A percentile compares a stretch with the other conserved stretches of the same genome.
These are phyloP conservation scores for Agrochola lychnidis DNA, from an alignment of 2,888 invertebrate species.

Conservation along the genomic window DNA sequence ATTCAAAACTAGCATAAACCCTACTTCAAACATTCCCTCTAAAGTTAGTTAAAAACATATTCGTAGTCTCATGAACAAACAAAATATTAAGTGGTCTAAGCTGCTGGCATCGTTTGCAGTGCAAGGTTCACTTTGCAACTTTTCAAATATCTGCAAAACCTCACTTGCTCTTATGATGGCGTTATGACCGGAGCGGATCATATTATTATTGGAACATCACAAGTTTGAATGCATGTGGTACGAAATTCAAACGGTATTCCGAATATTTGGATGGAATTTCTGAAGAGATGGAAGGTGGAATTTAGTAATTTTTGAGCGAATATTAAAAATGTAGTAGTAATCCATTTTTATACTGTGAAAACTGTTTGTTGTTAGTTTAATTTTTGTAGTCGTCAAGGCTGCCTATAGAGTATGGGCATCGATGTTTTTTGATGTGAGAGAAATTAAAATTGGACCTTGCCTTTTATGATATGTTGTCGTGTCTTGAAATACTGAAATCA, in stretches of 20 bases:
- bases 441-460: background rate
- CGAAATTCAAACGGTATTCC: conserved; percentile 21
- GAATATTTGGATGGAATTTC: conserved; percentile 10
- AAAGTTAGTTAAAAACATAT: conserved; percentile 59
- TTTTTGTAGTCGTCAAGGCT: background rate
- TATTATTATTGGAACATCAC: conserved; percentile 81
- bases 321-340: background rate
- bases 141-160: conserved; percentile 83
- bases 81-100: conserved; percentile 61
- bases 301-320: background rate
- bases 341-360: background rate
- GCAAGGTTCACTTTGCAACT: conserved; percentile 80
- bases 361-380: background rate
- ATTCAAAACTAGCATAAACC: conserved; percentile 24
- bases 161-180: conserved; percentile 72
- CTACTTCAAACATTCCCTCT: conserved; percentile 25
- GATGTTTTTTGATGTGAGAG: background rate
- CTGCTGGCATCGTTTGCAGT: conserved; percentile 53
- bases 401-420: background rate
- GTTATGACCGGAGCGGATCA: conserved; percentile 83
- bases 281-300: background rate
- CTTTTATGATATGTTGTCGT: background rate
- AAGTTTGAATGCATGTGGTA: conserved; percentile 57
- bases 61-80: conserved; percentile 41
- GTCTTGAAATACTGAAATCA: background rate